Evolutionary conservation across 2,797 vertebrate species (phyloP).

Genomic region (Sebastiscus tertius): DNA sequence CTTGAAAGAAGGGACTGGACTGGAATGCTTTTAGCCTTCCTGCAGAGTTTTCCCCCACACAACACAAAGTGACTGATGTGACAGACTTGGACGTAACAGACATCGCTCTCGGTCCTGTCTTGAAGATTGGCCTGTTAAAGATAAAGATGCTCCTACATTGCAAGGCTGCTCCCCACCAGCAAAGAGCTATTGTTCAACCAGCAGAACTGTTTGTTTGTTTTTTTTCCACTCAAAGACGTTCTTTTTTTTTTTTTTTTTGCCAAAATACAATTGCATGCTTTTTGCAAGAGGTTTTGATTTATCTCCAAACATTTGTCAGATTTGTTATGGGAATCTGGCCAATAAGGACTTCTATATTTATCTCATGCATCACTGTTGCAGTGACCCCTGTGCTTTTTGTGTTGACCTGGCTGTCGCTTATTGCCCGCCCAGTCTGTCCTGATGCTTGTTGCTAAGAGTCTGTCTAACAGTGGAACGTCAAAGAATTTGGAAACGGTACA

Average conservation of each 20-base stretch:
- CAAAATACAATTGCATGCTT: slow-evolving; percentile 58
- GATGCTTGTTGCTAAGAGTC: slow-evolving; percentile 34
- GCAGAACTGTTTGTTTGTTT: slow-evolving; percentile 23
- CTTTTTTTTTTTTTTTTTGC: neutral
- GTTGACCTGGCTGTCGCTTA: slow-evolving; percentile 32
- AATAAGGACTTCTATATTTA: slow-evolving; percentile 36
- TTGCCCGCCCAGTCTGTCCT: slow-evolving; percentile 36
- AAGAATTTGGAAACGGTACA: slow-evolving; percentile 15
- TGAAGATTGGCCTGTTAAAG: slow-evolving; percentile 20
- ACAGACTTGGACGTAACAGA: slow-evolving; percentile 26
- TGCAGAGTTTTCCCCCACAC: slow-evolving; percentile 28
- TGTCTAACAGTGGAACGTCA: slow-evolving; percentile 24
- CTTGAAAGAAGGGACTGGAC: slow-evolving; percentile 40
- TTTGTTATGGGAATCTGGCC: slow-evolving; percentile 33
- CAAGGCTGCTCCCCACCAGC: slow-evolving; percentile 37
- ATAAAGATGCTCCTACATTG: slow-evolving; percentile 37
- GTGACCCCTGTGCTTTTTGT: slow-evolving; percentile 42
- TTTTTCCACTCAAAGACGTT: slow-evolving; percentile 4
- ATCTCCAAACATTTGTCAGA: slow-evolving; percentile 31
- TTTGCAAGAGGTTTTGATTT: slow-evolving; percentile 41
- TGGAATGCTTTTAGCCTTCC: slow-evolving; percentile 28
- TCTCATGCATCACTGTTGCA: slow-evolving; percentile 47
- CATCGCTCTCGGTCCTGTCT: slow-evolving; percentile 9
- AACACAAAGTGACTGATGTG: slow-evolving; percentile 35
- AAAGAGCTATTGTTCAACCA: slow-evolving; percentile 46